phyloP scores from a whole-genome alignment of 2,888 invertebrate species.

The Ectobius pallidus region DNA sequence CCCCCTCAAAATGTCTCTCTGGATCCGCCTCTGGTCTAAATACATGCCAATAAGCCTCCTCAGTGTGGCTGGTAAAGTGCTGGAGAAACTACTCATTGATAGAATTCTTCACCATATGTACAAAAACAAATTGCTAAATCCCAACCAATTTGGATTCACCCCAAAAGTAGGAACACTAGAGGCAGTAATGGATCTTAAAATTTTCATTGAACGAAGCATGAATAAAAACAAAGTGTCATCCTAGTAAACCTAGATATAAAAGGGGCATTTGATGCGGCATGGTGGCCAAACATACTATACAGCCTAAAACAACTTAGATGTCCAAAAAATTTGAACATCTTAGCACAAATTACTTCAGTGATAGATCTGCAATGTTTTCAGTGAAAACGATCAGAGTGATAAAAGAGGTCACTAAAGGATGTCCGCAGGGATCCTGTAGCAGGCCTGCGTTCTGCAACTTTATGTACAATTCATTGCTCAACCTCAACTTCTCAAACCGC shows the following conservation, averaged over 20 bases:
- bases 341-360: background rate
- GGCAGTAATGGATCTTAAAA: background rate
- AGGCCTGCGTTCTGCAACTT: background rate
- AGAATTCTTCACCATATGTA: background rate
- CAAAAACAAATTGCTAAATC: background rate
- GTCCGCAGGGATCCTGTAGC: too few species aligned
- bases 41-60: background rate
- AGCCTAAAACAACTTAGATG: background rate
- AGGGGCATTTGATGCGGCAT: background rate
- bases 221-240: background rate
- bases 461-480: background rate
- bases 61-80: background rate
- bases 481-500: background rate
- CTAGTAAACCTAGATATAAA: background rate
- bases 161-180: background rate
- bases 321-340: background rate
- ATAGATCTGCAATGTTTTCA: background rate
- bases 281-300: slow-evolving; percentile 1
- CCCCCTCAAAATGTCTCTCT: too few species aligned
- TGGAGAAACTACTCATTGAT: slow-evolving; percentile 1
- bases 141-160: background rate
- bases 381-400: background rate
- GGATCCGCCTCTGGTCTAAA: too few species aligned
- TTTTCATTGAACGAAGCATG: background rate
- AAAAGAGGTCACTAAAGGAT: background rate